Evolutionary conservation across 2,888 invertebrate species (phyloP).

Genomic region (Bunonema sp.): DNA sequence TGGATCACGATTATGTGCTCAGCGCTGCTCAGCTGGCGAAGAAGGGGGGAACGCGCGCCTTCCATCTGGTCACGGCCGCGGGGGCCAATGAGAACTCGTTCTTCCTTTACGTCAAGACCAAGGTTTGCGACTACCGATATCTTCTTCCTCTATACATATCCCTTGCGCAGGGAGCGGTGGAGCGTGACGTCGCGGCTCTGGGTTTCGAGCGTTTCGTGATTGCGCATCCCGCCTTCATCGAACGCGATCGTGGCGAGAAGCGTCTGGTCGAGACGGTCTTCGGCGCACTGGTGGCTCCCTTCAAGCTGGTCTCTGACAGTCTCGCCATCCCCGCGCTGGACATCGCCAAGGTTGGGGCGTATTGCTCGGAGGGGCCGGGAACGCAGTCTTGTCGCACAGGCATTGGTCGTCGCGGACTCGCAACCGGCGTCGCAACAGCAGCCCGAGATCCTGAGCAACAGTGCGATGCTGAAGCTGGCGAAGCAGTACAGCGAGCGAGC

Average conservation of each 20-base stretch:
- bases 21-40: conserved; percentile 48
- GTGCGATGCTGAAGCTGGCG: too few species aligned
- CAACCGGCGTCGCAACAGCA: too few species aligned
- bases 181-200: conserved; percentile 13
- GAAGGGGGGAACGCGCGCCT: conserved; percentile 22
- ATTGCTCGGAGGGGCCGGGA: background rate
- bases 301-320: conserved; percentile 8
- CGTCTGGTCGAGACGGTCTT: conserved; percentile 9
- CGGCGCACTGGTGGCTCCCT: conserved; percentile 9
- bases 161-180: conserved; percentile 12
- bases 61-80: conserved; percentile 47
- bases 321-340: conserved; percentile 11
- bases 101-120: conserved; percentile 48
- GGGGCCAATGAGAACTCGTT: conserved; percentile 49
- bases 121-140: conserved; percentile 41
- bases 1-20: conserved; percentile 51
- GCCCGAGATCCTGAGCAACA: too few species aligned
- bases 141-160: background rate
- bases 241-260: conserved; percentile 5
- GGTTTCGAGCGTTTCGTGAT: conserved; percentile 18
- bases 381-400: conserved; percentile 5
- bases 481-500: too few species aligned
- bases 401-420: conserved; percentile 13
- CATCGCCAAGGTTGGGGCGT: conserved; percentile 10
- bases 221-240: conserved; percentile 17